Percentiles rank a stretch among this genome's conserved stretches.
Conservation (phyloP, 53 echinoderm and acorn worm genomes). For the Temnopleurus reevesii region DNA sequence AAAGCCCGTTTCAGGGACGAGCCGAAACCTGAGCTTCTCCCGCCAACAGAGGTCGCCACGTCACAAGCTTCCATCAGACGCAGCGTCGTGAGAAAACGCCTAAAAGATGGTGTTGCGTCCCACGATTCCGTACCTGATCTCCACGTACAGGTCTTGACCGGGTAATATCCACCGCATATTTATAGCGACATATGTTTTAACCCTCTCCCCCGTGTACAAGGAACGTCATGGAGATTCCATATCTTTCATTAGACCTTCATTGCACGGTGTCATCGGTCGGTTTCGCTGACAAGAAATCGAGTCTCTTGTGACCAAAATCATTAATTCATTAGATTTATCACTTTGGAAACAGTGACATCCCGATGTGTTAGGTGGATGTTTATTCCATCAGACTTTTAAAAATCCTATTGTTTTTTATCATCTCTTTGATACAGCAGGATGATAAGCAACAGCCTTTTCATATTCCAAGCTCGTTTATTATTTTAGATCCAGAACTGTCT, state of each 20-base stretch:
- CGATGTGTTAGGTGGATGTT: conserved; percentile 8
- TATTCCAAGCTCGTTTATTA: not conserved
- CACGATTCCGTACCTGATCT: conserved; percentile 16
- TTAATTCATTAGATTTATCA: conserved; percentile 40
- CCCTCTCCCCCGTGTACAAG: not conserved
- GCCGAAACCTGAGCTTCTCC: conserved; percentile 10
- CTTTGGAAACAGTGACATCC: conserved; percentile 18
- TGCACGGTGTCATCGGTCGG: not conserved
- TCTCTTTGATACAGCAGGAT: not conserved
- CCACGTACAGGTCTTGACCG: not conserved
- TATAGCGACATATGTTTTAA: conserved; percentile 26
- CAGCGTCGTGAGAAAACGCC: not conserved
- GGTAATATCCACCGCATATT: conserved; percentile 10
- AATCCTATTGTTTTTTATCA: conserved; percentile 7
- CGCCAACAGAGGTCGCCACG: not conserved
- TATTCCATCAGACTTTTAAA: conserved; percentile 2
- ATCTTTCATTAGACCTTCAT: conserved; percentile 15
- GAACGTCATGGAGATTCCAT: not conserved
- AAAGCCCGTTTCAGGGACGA: not conserved
- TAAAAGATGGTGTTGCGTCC: conserved; percentile 33
- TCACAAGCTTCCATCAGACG: conserved; percentile 9
- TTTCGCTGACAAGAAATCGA: not conserved
- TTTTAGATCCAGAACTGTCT: not conserved
- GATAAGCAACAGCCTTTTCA: not conserved
- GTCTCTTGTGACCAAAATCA: conserved; percentile 17